Base-by-base conservation (phyloP, 2,797 vertebrate genomes). In the Protonibea diacanthus region DNA sequence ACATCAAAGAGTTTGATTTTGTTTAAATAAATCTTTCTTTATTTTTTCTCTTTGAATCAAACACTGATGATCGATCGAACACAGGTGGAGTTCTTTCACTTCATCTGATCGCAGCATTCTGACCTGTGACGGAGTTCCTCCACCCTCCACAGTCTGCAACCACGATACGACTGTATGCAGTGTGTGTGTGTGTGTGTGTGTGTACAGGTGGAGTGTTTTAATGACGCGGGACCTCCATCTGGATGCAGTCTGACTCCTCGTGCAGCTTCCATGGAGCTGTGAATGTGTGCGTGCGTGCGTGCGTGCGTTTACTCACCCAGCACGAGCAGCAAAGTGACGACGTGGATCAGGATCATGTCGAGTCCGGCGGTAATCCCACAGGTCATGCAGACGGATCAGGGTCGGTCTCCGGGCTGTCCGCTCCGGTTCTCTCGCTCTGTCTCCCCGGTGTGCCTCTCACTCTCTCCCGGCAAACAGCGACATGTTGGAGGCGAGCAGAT, bases 291-390 rank as follows among this genome's bases (percentile, higher is more conserved):
- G 38, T 13, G 61, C 6, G 51, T 18, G 52, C 9, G 53, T 10
- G 64, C 40, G 40, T 1, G 40, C n/a, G 25, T 42, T 13, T 44
- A 92, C 92, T 93, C 78, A 93, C 92, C 92, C 29, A 91, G 45
- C 76, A 93, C 77, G 53, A 90, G 73, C 79, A 85, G 48, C 72
- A 91, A 9, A 75, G 76, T 85, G 83, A 92, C 3, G 77, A 90
- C 44, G 62, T 76, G 71, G 10, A 85, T 74, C 74, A 86, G 83
- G 81, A 87, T 81, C 91, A 91, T 91, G 48, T 86, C 87, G 78
- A 47, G 85, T 77, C 17, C 77, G 33, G 74, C 23, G 47, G 71
- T 82, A 85, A 90, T 91, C 82, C 84, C 67, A 63, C 82, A 63
- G 33, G 65, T 82, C 86, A 66, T 65, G 63, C 48, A 65, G n/a